phyloP scores from a whole-genome alignment of 92 coral and sea anemone genomes.

The Desmophyllum pertusum region DNA sequence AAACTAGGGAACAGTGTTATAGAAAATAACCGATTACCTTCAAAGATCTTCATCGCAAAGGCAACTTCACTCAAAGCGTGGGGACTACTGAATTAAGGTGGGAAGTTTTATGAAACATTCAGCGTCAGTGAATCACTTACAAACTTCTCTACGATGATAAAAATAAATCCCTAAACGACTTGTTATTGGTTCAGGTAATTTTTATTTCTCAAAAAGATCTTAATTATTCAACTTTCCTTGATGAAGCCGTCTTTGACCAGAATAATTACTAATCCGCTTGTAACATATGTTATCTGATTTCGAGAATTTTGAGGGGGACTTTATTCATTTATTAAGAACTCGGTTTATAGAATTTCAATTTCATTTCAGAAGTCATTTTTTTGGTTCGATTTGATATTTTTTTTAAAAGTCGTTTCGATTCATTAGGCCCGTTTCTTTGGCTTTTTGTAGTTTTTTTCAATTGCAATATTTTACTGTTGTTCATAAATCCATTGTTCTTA shows the following conservation, averaged over 20 bases:
- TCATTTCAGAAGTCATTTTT: background rate
- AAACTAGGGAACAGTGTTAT: too few species aligned
- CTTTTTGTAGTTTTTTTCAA: slow-evolving; percentile 31
- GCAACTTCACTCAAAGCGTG: background rate
- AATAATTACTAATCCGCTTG: slow-evolving; percentile 21
- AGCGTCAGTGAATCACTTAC: background rate
- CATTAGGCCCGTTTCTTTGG: slow-evolving; percentile 13
- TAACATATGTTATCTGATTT: slow-evolving; percentile 22
- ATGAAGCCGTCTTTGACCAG: slow-evolving; percentile 17
- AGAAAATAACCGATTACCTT: background rate
- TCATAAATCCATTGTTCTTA: background rate
- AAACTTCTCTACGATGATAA: slow-evolving; percentile 19
- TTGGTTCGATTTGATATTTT: background rate
- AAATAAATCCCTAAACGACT: background rate
- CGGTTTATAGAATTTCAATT: background rate
- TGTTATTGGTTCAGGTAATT: background rate
- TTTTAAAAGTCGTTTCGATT: slow-evolving; percentile 9
- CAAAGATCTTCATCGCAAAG: background rate
- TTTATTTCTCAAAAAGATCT: background rate
- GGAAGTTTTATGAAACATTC: background rate
- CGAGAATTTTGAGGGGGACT: background rate
- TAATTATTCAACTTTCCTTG: slow-evolving; percentile 4
- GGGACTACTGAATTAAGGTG: background rate
- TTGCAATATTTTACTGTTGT: slow-evolving; percentile 30
- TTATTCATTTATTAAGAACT: background rate